Evolutionary conservation across 1,140 invertebrate genomes (phyloP), one percentile per base, ranked within the genome.

Genomic region (Bombus waltoni): DNA sequence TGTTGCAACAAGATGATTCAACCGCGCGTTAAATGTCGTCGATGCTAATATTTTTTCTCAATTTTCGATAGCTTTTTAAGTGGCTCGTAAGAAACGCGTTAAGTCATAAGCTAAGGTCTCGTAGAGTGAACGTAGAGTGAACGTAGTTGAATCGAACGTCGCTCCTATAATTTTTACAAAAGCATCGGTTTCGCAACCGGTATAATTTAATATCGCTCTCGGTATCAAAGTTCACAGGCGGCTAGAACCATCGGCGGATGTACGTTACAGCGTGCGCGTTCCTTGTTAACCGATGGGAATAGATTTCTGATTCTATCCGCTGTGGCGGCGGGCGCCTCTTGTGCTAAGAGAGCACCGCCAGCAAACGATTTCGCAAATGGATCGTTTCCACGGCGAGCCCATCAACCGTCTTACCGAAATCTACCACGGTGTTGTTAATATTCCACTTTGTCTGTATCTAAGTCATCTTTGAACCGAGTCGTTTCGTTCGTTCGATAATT

Each of bases 201-300:
- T 66, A 44, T 68, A 81, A 66, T 80, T 85, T 57, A 68, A 85
- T 85, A 81, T 81, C 83, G 83, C 25, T 74, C 40, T 13, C 32
- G 10, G 28, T 44, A 73, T 81, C 59, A 66, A 66, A 81, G 42
- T 74, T 83, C 81, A 83, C 71, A 83, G 32, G 40, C 59, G 65
- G 44, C 22, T 40, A n/a, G 6, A 53, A 40, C 59, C 47, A 28
- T 44, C 28, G 35, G 47, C 82, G 82, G 73, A 83, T 78, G 65
- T 70, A 77, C 82, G 80, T 66, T 78, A 35, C 47, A 38, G 38
- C 32, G 38, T 44, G 38, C 57, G n/a, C 28, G 70, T 74, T 44
- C 40, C 87, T 87, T 28, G 68, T 89, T 81, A 90, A 84, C 85
- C 88, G 76, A 90, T 87, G 85, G 88, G 78, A 90, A 89, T 42